Conservation (phyloP, 2,113 vertebrate genomes). For the Mormyrus iriodes region DNA sequence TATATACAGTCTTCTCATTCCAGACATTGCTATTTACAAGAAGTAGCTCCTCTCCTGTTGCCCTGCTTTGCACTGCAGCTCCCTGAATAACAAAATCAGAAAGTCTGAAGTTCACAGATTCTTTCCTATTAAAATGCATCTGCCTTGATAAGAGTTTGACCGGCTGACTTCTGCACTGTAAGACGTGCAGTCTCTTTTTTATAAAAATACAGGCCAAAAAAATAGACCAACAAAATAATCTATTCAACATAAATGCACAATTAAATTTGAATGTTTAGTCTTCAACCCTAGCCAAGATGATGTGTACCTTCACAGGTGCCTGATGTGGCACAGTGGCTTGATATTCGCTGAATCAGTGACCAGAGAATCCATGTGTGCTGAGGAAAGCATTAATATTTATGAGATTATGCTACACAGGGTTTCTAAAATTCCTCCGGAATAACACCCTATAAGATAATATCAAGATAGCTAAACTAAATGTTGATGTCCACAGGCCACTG, state of each 20-base stretch:
- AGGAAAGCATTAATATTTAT: background rate
- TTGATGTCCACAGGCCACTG: background rate
- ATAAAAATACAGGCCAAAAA: background rate
- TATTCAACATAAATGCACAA: background rate
- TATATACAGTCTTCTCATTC: background rate
- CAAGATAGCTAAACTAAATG: background rate
- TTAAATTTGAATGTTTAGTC: background rate
- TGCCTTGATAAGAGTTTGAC: background rate
- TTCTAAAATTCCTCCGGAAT: background rate
- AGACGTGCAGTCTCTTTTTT: background rate
- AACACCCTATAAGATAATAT: background rate
- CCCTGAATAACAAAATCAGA: background rate
- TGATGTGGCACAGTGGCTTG: background rate
- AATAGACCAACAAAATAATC: background rate
- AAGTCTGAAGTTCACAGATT: background rate
- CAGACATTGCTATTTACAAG: background rate
- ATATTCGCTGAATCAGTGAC: background rate
- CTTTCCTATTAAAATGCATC: background rate
- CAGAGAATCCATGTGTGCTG: background rate
- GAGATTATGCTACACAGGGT: background rate
- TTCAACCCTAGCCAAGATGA: background rate
- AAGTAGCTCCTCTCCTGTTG: background rate
- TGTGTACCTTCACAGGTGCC: background rate
- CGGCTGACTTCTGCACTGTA: background rate
- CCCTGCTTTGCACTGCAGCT: background rate